A percentile compares a stretch with the other conserved stretches of the same genome.
Evolutionary conservation across 1,140 invertebrate species (phyloP).

Genomic region (Drosophila orosa): DNA sequence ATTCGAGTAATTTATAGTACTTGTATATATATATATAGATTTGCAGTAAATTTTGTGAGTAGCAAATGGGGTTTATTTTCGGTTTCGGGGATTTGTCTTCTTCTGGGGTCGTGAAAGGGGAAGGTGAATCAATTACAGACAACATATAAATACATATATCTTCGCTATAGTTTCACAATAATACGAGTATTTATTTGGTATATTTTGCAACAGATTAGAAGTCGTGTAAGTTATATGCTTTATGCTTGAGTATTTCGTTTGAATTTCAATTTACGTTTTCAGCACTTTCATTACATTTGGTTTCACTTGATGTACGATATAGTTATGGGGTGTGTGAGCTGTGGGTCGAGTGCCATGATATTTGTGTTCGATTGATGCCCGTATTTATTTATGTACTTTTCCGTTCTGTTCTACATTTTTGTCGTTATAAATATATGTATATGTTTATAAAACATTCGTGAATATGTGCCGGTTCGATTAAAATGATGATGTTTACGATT

Average conservation of each 20-base stretch:
- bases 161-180: constrained; percentile 71
- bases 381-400: constrained; percentile 40
- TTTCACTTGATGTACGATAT: constrained; percentile 51
- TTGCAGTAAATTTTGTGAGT: constrained; percentile 59
- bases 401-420: constrained; percentile 40
- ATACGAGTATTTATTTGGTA: constrained; percentile 72
- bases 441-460: constrained; percentile 54
- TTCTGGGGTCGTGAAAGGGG: not conserved
- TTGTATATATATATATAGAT: constrained; percentile 46
- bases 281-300: constrained; percentile 50
- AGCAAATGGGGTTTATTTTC: constrained; percentile 26
- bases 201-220: constrained; percentile 68
- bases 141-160: constrained; percentile 64
- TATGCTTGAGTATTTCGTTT: constrained; percentile 64
- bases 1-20: constrained; percentile 61
- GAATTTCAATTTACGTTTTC: constrained; percentile 47
- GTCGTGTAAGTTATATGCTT: constrained; percentile 48
- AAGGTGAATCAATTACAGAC: constrained; percentile 56
- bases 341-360: constrained; percentile 55
- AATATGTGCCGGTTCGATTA: constrained; percentile 68
- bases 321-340: constrained; percentile 40
- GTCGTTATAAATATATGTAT: constrained; percentile 59
- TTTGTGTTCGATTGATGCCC: constrained; percentile 43
- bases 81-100: not conserved
- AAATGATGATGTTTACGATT: constrained; percentile 70